These are phyloP conservation scores for Pipa parva DNA, from an alignment of 2,113 vertebrate genomes.

Conservation along the genomic window DNA sequence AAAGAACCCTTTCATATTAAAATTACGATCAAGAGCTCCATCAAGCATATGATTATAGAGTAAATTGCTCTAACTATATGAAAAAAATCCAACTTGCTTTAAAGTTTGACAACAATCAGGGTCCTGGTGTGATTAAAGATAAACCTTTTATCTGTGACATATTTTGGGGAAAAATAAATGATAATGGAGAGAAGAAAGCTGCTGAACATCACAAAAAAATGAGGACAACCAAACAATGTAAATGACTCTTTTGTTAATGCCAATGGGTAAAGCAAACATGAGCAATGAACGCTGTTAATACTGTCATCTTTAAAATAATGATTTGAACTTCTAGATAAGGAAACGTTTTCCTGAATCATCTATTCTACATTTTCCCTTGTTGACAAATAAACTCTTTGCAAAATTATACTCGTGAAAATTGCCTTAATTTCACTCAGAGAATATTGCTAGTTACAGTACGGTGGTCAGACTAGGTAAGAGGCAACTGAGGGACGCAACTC, in stretches of 20 bases:
- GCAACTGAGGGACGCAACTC: too few relatives aligned
- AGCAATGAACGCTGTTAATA: neutral
- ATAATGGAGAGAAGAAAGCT: neutral
- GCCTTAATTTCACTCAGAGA: too few relatives aligned
- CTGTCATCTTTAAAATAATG: neutral
- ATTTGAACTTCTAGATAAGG: neutral
- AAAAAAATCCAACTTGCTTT: slow-evolving; percentile 29
- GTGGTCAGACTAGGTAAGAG: too few relatives aligned
- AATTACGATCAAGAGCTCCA: slow-evolving; percentile 32
- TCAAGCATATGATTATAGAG: slow-evolving; percentile 51
- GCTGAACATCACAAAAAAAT: slow-evolving; percentile 8
- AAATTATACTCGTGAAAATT: too few relatives aligned
- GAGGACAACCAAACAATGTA: slow-evolving; percentile 9
- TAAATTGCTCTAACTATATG: slow-evolving; percentile 55
- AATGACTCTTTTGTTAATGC: neutral
- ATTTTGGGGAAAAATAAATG: slow-evolving; percentile 5
- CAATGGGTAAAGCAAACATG: slow-evolving; percentile 3
- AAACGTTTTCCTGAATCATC: too few relatives aligned
- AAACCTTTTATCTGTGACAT: slow-evolving; percentile 27
- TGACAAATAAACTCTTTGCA: too few relatives aligned
- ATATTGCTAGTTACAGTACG: too few relatives aligned
- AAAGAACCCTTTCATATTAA: slow-evolving; percentile 45
- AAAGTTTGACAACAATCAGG: slow-evolving; percentile 46
- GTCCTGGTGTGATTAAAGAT: slow-evolving; percentile 25
- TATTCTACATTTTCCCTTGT: too few relatives aligned